Conservation (phyloP, 2,113 vertebrate species). For the Aramus guarauna region DNA sequence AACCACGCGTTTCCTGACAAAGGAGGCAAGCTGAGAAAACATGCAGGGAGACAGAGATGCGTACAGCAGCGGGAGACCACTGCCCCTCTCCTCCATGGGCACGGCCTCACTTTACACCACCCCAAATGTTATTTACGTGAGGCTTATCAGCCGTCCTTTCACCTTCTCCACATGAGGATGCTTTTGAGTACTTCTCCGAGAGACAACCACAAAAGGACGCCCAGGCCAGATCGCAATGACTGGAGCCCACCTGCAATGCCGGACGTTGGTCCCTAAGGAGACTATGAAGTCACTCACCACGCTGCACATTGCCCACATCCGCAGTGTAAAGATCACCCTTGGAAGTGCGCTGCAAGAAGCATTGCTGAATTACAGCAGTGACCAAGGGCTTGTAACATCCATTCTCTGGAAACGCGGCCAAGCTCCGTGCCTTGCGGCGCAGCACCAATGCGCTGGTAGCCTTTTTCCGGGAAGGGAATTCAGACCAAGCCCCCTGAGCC, state of each 20-base stretch:
- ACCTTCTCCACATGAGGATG: rapidly evolving
- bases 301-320: rapidly evolving
- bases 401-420: background rate
- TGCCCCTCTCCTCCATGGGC: background rate
- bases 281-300: too few species aligned
- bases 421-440: background rate
- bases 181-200: rapidly evolving
- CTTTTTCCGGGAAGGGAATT: too few species aligned
- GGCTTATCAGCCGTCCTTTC: background rate
- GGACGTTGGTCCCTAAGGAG: rapidly evolving
- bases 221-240: rapidly evolving
- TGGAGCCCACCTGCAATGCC: background rate
- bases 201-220: rapidly evolving
- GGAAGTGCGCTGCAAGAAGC: rapidly evolving
- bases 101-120: background rate
- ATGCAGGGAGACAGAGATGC: rapidly evolving
- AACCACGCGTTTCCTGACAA: background rate
- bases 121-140: rapidly evolving
- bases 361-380: rapidly evolving
- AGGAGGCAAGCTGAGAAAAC: background rate
- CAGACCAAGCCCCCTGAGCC: too few species aligned
- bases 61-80: rapidly evolving
- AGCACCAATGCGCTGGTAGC: background rate
- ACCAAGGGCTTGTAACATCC: background rate
- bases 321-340: too few species aligned